These are phyloP conservation scores for Sialia sialis DNA, from an alignment of 2,113 vertebrate genomes.

Conservation along the genomic window DNA sequence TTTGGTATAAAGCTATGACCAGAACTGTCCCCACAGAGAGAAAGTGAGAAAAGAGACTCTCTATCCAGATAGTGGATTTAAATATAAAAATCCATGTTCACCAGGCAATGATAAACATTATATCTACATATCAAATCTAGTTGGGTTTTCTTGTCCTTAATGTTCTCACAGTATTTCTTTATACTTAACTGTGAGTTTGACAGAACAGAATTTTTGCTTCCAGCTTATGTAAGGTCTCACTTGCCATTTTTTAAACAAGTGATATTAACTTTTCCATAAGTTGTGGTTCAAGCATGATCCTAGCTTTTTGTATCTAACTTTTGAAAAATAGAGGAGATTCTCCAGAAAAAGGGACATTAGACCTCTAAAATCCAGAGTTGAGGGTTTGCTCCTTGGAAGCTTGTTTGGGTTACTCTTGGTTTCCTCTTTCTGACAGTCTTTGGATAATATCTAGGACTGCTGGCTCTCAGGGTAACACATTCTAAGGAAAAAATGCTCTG, in stretches of 20 bases:
- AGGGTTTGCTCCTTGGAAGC: background rate
- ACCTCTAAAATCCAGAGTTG: background rate
- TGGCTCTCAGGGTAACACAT: background rate
- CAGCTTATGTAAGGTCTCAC: background rate
- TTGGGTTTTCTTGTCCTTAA: background rate
- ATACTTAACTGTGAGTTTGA: background rate
- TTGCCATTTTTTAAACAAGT: background rate
- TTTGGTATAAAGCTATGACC: background rate
- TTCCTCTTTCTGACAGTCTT: background rate
- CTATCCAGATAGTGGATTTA: background rate
- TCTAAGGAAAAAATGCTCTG: background rate
- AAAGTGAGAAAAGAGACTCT: background rate
- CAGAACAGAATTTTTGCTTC: background rate
- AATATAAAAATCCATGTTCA: background rate
- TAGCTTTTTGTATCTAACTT: background rate
- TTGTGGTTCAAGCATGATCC: background rate
- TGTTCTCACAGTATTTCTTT: background rate
- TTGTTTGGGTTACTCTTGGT: background rate
- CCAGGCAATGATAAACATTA: background rate
- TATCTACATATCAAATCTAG: background rate
- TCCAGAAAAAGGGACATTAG: background rate
- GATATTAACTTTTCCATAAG: background rate
- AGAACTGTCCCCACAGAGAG: background rate
- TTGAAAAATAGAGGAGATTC: background rate
- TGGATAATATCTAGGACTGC: background rate